Base-by-base conservation (phyloP, 2,888 invertebrate genomes). In the Tipula vernalis region DNA sequence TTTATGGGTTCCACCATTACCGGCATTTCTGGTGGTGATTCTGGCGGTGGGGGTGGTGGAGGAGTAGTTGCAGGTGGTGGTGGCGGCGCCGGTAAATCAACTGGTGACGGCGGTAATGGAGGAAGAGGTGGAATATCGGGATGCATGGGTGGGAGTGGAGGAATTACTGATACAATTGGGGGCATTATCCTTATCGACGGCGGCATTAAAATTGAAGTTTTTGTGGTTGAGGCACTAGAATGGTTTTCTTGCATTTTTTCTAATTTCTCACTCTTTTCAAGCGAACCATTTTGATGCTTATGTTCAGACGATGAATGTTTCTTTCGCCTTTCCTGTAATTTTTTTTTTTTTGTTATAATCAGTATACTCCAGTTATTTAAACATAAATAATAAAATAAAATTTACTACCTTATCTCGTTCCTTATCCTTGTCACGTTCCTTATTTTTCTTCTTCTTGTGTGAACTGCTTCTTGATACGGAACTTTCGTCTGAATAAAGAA, bases 401-500 rank as follows among this genome's bases (percentile, higher is more conserved):
- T 71, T n/a, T 71, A 71, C 8, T 84, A 84, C 84, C 84, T 84
- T 84, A 84, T 84, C 51, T 41, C 85, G 87, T 36, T 51, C 57
- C 18, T 87, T 86, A 83, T 88, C 88, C 47, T 87, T 88, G 47
- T 85, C 87, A 4, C 88, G 88, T 10, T 88, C 87, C 18, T 88
- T 88, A 6, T 87, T 87, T 87, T 85, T 83, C 87, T 88, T 12
- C 87, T 87, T 57, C 84, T 87, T 86, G n/a, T 86, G 86, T 44
- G 84, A 84, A 44, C 85, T 85, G 39, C 12, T 85, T 39, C 15
- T 84, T 1, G 84, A 84, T 36, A 41, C 12, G 2, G 85, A 42
- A 42, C 41, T 42, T 18, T 44, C 85, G 10, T 85, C 85, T 85
- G 18, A 42, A 85, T 83, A 36, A 83, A 83, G 1, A 41, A 3